A percentile compares a stretch with the other conserved stretches of the same genome.
phyloP scores from a whole-genome alignment of 2,797 vertebrate species.

The Gallinago stenura region DNA sequence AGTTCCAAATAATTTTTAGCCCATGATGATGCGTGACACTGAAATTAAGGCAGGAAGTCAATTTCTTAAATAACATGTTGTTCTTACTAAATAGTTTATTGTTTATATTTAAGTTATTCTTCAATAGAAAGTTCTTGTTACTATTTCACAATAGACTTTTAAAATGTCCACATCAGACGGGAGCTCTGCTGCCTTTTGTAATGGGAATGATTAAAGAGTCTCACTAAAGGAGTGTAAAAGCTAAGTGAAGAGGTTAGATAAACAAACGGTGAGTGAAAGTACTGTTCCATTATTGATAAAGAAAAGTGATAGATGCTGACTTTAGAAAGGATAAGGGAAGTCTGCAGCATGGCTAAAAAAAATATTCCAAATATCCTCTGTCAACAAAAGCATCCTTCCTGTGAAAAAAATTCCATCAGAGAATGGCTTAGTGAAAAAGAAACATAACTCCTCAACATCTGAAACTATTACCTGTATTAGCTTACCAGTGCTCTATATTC shows the following conservation, averaged over 20 bases:
- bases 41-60: constrained; percentile 5
- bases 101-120: neutral
- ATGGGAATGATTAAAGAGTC: neutral
- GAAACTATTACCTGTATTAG: neutral
- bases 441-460: neutral
- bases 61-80: neutral
- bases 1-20: constrained; percentile 8
- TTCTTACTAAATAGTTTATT: neutral
- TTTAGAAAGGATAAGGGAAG: neutral
- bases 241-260: neutral
- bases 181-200: neutral
- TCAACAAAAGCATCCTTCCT: neutral
- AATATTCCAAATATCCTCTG: neutral
- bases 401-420: neutral
- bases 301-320: neutral
- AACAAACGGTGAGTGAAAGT: neutral
- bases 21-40: neutral
- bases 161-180: neutral
- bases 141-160: constrained; percentile 9
- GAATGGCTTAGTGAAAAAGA: neutral
- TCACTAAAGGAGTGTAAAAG: neutral
- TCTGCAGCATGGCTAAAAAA: neutral
- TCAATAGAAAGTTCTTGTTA: constrained; percentile 1
- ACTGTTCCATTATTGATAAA: neutral
- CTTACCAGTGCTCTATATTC: neutral